phyloP scores from a whole-genome alignment of 2,797 vertebrate species.

The Vultur gryphus region DNA sequence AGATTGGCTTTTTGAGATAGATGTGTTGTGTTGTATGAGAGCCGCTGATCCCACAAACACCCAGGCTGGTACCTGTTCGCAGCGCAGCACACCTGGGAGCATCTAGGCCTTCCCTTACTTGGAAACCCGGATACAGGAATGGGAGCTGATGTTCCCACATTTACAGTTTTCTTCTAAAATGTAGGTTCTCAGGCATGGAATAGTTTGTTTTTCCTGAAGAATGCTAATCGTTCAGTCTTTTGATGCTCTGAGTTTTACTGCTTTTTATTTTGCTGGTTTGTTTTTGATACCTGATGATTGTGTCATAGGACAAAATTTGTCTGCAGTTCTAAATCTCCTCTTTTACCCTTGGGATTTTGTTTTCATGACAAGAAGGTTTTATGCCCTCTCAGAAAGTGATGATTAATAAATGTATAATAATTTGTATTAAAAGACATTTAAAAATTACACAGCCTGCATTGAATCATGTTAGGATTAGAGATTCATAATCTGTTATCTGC shows the following conservation, averaged over 20 bases:
- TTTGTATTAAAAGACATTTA: not conserved
- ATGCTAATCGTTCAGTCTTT: fast-evolving
- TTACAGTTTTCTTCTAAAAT: not conserved
- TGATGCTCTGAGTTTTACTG: not conserved
- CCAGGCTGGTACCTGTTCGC: fast-evolving
- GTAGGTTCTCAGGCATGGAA: not conserved
- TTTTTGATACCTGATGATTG: not conserved
- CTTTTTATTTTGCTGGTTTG: not conserved
- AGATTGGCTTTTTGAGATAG: not conserved
- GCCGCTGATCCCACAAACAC: not conserved
- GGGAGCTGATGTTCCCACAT: not conserved
- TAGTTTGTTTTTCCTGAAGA: not conserved
- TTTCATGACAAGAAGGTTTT: not conserved
- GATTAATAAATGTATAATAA: not conserved
- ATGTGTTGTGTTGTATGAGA: not conserved
- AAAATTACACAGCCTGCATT: not conserved
- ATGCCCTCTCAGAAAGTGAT: not conserved
- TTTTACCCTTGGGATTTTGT: not conserved
- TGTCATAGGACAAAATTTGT: not conserved
- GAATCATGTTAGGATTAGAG: not conserved
- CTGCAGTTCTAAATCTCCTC: not conserved
- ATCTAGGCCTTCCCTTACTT: not conserved
- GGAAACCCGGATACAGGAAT: not conserved
- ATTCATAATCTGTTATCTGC: not conserved
- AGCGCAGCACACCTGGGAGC: not conserved